Evolutionary conservation across 2,888 invertebrate species (phyloP).

Genomic region (Hypena proboscidalis): DNA sequence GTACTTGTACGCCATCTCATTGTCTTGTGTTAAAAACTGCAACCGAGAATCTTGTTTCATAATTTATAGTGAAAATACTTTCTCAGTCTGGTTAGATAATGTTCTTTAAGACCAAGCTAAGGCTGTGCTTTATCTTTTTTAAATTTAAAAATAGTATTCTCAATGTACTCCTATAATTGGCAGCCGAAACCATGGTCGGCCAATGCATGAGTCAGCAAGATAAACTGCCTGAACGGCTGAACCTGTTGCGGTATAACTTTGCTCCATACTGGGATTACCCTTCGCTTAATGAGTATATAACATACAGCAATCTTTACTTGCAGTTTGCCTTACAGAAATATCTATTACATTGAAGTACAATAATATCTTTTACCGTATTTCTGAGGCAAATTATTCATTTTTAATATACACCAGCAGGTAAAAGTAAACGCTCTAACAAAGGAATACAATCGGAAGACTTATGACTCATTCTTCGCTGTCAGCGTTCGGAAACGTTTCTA

Average conservation of each 20-base stretch:
- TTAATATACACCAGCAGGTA: constrained; percentile 47
- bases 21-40: not conserved
- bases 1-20: constrained; percentile 2
- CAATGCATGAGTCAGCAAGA: no score
- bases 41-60: not conserved
- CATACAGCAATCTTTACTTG: no score
- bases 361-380: constrained; percentile 18
- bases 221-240: no score
- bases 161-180: no score
- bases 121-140: no score
- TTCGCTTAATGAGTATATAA: no score
- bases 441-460: constrained; percentile 49
- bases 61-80: not conserved
- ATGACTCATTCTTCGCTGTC: constrained; percentile 58
- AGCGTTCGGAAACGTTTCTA: constrained; percentile 50
- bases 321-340: constrained; percentile 7
- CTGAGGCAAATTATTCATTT: constrained; percentile 17
- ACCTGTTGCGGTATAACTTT: no score
- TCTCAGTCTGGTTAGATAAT: no score
- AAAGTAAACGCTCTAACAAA: constrained; percentile 50
- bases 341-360: constrained; percentile 5
- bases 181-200: no score
- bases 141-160: no score
- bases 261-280: no score
- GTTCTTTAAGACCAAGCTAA: no score